Evolutionary conservation across 2,797 vertebrate genomes (phyloP).

Genomic region (Leucoraja ocellata): DNA sequence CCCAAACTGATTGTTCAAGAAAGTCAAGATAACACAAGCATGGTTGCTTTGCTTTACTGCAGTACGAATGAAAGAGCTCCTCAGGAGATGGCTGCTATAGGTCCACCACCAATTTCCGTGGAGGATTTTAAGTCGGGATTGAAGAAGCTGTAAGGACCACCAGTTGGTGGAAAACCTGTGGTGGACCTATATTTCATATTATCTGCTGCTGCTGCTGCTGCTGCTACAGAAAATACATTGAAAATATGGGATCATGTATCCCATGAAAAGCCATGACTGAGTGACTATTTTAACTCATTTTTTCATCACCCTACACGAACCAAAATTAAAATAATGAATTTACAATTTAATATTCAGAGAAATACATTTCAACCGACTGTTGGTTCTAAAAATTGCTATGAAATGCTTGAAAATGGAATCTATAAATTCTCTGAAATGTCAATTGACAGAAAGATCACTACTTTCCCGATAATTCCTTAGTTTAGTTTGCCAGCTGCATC

Average conservation of each 20-base stretch:
- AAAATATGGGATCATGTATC: too few species aligned
- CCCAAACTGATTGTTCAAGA: not conserved
- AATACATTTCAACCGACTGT: not conserved
- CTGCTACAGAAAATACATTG: not conserved
- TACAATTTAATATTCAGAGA: not conserved
- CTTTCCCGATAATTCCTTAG: not conserved
- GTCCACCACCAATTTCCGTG: too few species aligned
- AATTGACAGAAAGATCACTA: not conserved
- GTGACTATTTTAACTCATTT: too few species aligned
- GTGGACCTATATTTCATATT: not conserved
- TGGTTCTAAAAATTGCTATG: not conserved
- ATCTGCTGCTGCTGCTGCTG: not conserved
- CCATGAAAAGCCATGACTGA: too few species aligned
- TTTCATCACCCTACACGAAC: not conserved
- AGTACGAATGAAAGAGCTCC: not conserved
- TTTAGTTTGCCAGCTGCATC: constrained; percentile 59
- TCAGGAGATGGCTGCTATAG: not conserved
- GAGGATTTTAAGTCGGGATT: too few species aligned
- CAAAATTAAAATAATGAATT: not conserved
- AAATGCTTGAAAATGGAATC: not conserved
- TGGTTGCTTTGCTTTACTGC: not conserved
- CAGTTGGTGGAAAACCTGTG: too few species aligned
- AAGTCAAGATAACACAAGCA: not conserved
- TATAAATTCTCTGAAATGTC: not conserved
- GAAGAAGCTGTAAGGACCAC: too few species aligned